These are phyloP conservation scores for Linnaemya tessellans DNA, from an alignment of 2,888 invertebrate species.

Conservation along the genomic window DNA sequence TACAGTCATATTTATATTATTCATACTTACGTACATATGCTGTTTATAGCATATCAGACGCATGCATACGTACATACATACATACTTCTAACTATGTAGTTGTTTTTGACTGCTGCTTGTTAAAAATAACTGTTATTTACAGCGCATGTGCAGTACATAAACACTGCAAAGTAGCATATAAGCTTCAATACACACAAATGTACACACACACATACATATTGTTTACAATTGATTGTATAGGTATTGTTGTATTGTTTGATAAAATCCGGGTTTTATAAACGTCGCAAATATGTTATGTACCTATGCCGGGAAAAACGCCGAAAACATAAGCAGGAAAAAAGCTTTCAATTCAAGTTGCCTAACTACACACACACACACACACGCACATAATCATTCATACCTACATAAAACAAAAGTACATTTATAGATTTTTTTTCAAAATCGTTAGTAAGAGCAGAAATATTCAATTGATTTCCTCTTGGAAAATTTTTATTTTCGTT, in stretches of 20 bases:
- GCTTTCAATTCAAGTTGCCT: neutral
- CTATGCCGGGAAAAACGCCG: constrained; percentile 42
- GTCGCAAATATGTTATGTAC: neutral
- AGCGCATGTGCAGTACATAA: constrained; percentile 43
- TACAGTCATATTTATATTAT: too few species aligned
- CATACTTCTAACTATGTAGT: neutral
- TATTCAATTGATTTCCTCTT: neutral
- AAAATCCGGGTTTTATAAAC: constrained; percentile 38
- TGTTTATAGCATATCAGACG: too few species aligned
- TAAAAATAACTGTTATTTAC: constrained; percentile 13
- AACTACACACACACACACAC: neutral
- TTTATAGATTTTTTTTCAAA: neutral
- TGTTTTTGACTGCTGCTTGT: constrained; percentile 1
- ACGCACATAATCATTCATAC: neutral
- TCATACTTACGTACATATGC: too few species aligned
- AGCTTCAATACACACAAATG: too few species aligned
- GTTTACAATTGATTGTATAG: neutral
- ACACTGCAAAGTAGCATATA: neutral
- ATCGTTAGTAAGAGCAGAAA: neutral
- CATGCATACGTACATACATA: neutral
- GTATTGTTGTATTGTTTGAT: constrained; percentile 18
- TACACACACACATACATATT: neutral
- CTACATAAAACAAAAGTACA: neutral
- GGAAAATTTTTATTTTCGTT: constrained; percentile 9
- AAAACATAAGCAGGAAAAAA: constrained; percentile 30